Evolutionary conservation across 2,797 vertebrate genomes (phyloP), one percentile per base, ranked within the genome.

Genomic region (Sebastes cheni): DNA sequence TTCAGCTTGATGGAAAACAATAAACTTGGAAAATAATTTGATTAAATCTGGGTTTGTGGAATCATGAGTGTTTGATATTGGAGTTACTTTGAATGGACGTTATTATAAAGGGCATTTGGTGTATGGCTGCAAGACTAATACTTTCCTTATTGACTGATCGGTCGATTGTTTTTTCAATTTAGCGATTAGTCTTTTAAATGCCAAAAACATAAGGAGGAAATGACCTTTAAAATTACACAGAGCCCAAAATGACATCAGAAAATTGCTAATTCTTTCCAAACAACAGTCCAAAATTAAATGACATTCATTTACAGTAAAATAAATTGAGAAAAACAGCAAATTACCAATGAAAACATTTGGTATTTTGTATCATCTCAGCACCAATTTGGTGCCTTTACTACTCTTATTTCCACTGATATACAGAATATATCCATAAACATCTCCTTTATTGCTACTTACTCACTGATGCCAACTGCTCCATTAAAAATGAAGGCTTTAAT

Each of bases 1-100:
- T 18, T 79, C 34, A 46, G 42, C 74, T 68, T 3, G 5, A 66
- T 56, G 67, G 56, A 74, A 77, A 81, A 80, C 30, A 72, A 46
- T 12, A 25, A 56, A 20, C 20, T 16, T 25, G 10, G 25, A 39
- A n/a, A 59, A 52, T 65, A 1, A 6, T 58, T 72, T 75, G 5
- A 59, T 30, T 58, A 3, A 39, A 77, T 50, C 52, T 22, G 20
- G 13, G 20, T 58, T 75, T 29, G 32, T 68, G 70, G 14, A 29
- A 29, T 65, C 52, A 14, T 3, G 4, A 29, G 13, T 0, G 9
- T n/a, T 56, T 32, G 11, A 79, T 29, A 54, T 46, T 16, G 20
- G 12, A 12, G n/a, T 2, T 22, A 13, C 8, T 62, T 55, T 58
- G 27, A 62, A 29, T 54, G 2, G 34, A 2, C 9, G 5, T 60